Evolutionary conservation across 2,797 vertebrate species (phyloP).

Genomic region (Arremon brunneinucha): DNA sequence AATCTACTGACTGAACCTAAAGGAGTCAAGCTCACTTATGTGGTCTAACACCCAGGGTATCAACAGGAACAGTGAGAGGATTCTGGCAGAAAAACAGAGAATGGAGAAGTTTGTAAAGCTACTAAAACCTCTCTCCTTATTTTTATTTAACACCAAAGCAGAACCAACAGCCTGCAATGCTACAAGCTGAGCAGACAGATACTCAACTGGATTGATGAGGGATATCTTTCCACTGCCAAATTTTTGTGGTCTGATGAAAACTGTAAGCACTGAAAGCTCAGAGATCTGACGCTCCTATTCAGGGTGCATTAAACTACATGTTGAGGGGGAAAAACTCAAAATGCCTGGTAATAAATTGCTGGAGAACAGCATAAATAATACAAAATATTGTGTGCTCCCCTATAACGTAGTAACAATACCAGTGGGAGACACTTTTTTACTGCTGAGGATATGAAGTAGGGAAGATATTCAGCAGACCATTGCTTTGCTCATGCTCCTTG

Average conservation of each 20-base stretch:
- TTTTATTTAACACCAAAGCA: background rate
- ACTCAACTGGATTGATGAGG: background rate
- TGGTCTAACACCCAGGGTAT: no score
- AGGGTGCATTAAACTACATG: background rate
- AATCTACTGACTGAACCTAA: background rate
- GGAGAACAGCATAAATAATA: background rate
- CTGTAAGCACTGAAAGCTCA: background rate
- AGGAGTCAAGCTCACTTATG: background rate
- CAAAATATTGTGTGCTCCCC: background rate
- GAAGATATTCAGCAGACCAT: background rate
- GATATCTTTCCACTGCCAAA: background rate
- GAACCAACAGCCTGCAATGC: background rate
- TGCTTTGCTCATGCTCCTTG: background rate
- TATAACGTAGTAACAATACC: background rate
- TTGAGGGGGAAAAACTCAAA: background rate
- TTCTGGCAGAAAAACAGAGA: background rate
- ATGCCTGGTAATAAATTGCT: background rate
- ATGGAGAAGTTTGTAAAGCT: background rate
- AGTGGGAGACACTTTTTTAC: background rate
- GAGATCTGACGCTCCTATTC: background rate
- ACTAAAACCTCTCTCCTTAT: background rate
- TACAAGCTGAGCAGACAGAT: background rate
- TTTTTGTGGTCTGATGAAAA: background rate
- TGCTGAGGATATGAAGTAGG: background rate
- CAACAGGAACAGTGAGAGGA: background rate